Percentiles rank a stretch among this genome's conserved stretches.
phyloP scores from a whole-genome alignment of 2,888 invertebrate species.

The Leptopterna dolabrata region DNA sequence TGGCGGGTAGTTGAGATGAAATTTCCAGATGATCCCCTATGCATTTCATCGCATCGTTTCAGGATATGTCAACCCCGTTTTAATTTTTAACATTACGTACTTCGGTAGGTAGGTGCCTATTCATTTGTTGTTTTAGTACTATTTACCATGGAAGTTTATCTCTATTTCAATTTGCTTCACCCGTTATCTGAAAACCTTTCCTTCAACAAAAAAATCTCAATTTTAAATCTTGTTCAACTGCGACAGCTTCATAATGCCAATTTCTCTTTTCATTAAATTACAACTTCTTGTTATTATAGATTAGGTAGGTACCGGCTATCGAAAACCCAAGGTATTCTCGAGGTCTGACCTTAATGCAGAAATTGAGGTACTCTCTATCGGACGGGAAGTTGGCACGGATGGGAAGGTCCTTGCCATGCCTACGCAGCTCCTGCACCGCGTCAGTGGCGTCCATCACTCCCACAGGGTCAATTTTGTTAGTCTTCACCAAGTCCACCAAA shows the following conservation, averaged over 20 bases:
- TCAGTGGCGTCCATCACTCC: constrained; percentile 88
- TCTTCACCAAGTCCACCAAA: constrained; percentile 87
- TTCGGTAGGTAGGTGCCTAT: too few species aligned
- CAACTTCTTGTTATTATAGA: not conserved
- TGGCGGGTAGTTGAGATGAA: too few species aligned
- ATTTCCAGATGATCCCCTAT: too few species aligned
- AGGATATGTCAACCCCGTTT: too few species aligned
- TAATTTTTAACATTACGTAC: too few species aligned
- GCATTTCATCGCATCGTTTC: too few species aligned
- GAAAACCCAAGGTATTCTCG: not conserved
- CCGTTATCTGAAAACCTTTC: too few species aligned
- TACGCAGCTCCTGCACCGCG: constrained; percentile 86
- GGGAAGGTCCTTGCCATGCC: constrained; percentile 86
- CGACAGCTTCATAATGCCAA: not conserved
- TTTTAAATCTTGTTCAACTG: too few species aligned
- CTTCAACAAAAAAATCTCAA: too few species aligned
- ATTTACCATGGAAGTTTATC: too few species aligned
- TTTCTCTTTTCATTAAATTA: not conserved
- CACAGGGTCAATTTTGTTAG: constrained; percentile 87
- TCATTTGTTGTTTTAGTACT: too few species aligned
- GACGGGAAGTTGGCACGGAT: constrained; percentile 84
- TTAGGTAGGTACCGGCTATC: not conserved
- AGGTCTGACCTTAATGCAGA: constrained; percentile 77
- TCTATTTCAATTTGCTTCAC: too few species aligned
- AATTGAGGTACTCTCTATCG: constrained; percentile 84